Conservation (phyloP, 2,797 vertebrate genomes). For the Darevskia nairensis region DNA sequence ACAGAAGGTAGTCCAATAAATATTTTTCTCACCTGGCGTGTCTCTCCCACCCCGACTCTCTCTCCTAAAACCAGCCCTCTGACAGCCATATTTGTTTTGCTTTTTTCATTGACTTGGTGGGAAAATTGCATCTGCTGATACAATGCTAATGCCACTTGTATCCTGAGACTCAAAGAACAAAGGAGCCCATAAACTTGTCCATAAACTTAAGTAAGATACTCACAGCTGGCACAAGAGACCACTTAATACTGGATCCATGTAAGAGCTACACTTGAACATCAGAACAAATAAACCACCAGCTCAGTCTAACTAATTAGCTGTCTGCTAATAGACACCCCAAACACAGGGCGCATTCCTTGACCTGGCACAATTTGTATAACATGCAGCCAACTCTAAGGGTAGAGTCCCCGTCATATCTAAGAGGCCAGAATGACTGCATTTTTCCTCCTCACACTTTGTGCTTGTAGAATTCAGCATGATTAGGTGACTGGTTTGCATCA, state of each 20-base stretch:
- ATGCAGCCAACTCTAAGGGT: not conserved
- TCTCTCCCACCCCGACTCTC: not conserved
- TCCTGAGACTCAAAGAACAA: not conserved
- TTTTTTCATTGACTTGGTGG: not conserved
- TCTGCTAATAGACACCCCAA: no score
- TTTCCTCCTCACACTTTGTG: not conserved
- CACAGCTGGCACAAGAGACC: not conserved
- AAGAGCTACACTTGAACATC: not conserved
- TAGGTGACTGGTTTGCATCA: constrained; percentile 27
- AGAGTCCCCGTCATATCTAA: not conserved
- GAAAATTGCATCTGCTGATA: not conserved
- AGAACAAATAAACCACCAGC: not conserved
- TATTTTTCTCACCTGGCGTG: not conserved
- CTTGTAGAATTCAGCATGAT: constrained; percentile 20
- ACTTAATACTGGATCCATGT: not conserved
- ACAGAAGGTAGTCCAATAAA: not conserved
- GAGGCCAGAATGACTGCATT: constrained; percentile 13
- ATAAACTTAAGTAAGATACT: not conserved
- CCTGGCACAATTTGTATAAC: not conserved
- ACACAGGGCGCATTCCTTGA: not conserved
- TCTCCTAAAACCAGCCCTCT: not conserved
- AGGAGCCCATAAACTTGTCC: not conserved
- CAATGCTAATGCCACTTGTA: not conserved
- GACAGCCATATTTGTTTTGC: not conserved
- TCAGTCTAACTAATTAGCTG: not conserved